Conservation (phyloP, 2,888 invertebrate species). For the Xestoiulus laeticollis region DNA sequence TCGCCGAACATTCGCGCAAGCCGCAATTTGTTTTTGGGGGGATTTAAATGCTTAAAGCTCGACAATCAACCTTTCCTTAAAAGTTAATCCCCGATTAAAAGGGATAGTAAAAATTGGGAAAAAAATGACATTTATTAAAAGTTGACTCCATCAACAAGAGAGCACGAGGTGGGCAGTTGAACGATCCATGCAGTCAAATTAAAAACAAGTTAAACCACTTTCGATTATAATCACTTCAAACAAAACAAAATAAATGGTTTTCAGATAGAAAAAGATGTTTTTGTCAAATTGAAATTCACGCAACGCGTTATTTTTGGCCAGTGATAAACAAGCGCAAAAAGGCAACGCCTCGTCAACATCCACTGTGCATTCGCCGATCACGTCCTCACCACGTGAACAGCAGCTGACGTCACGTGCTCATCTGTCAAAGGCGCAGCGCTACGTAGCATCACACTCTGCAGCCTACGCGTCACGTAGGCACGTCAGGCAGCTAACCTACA, state of each 20-base stretch:
- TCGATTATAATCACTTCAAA: neutral
- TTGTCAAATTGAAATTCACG: conserved; percentile 4
- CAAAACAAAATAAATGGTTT: neutral
- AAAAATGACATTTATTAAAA: no score
- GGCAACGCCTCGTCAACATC: conserved; percentile 28
- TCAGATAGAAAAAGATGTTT: neutral
- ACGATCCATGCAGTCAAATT: no score
- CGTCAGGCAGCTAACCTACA: conserved; percentile 21
- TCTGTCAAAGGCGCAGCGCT: neutral
- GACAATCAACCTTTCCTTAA: no score
- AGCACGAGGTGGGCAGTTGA: no score
- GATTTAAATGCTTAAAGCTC: no score
- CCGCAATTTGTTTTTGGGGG: no score
- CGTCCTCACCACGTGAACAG: conserved; percentile 72
- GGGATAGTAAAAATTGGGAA: no score
- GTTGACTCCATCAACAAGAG: no score
- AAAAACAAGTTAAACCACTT: neutral
- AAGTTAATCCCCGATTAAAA: no score
- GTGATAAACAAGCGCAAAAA: conserved; percentile 44
- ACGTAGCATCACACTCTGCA: neutral
- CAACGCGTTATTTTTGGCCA: conserved; percentile 38
- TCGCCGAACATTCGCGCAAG: no score
- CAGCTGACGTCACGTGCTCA: conserved; percentile 40
- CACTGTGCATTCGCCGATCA: conserved; percentile 41
- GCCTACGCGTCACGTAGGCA: neutral